These are phyloP conservation scores for Oryzias javanicus DNA, from an alignment of 2,113 vertebrate genomes.

Conservation along the genomic window DNA sequence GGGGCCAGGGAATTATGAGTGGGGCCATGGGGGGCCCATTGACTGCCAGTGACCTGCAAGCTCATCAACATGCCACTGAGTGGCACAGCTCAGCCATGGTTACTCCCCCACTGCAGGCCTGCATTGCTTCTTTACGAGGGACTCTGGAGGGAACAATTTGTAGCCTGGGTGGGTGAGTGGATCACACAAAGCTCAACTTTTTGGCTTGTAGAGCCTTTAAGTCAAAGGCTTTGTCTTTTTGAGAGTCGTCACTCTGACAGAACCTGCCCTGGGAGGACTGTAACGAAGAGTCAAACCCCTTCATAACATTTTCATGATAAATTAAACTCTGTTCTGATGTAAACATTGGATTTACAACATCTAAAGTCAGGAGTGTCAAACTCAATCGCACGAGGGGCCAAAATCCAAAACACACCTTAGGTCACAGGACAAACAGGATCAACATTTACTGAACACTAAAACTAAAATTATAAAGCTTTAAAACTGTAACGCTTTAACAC, in stretches of 20 bases:
- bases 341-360: too few relatives aligned
- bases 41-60: constrained; percentile 75
- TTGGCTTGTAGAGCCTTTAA: constrained; percentile 33
- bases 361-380: too few relatives aligned
- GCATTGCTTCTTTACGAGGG: constrained; percentile 68
- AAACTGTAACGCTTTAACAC: too few relatives aligned
- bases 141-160: constrained; percentile 56
- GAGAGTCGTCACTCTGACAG: constrained; percentile 35
- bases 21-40: constrained; percentile 71
- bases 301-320: constrained; percentile 6
- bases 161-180: constrained; percentile 64
- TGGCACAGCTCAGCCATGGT: constrained; percentile 62
- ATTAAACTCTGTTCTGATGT: neutral
- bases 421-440: too few relatives aligned
- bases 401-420: too few relatives aligned
- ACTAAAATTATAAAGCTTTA: too few relatives aligned
- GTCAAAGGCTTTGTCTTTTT: constrained; percentile 42
- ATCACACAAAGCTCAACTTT: constrained; percentile 60
- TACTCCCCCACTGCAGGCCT: constrained; percentile 59
- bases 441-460: too few relatives aligned
- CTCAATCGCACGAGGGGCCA: too few relatives aligned
- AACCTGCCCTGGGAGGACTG: constrained; percentile 23
- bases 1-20: constrained; percentile 60
- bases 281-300: constrained; percentile 6
- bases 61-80: constrained; percentile 78